Evolutionary conservation across 2,113 vertebrate species (phyloP), one percentile per base, ranked within the genome.

Genomic region (Grus americana): DNA sequence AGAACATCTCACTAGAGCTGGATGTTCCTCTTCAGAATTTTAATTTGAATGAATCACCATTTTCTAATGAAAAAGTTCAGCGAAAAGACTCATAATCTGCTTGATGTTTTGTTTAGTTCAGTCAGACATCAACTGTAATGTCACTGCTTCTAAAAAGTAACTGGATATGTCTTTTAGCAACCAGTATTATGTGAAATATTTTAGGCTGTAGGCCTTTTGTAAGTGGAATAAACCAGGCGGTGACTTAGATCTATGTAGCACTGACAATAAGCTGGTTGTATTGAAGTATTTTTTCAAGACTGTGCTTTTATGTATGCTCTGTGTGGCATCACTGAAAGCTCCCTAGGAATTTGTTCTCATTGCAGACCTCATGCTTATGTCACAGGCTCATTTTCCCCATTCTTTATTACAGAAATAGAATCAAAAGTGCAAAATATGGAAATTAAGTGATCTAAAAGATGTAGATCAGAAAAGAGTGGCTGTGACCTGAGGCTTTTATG

Each of bases 31-130:
- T 54, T 40, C 16, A 38, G 36, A 70, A 17, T 63, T 66, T 67
- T 29, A 47, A 6, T 46, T 29, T 62, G 47, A 74, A 5, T 29
- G 47, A 92, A 62, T 81, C 12, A 84, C 4, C 10, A 32, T 80
- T 93, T 89, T 76, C 44, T 76, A 76, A 63, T 17, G 6, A 46
- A 82, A 83, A 88, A 72, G 24, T 71, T 93, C 70, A 94, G 67
- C 68, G 75, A 91, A 88, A 86, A 68, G 62, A 73, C 63, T 86
- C n/a, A 29, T 70, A 63, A 67, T 75, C n/a, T 68, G 10, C 62
- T 93, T 92, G 86, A 93, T 2, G 3, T 90, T 96, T 93, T 85
- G 29, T 79, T 93, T 92, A 88, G 61, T 59, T 74, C 67, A 83
- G 42, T 72, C 42, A 75, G 68, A 72, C 15, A n/a, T 54, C 42